Evolutionary conservation across 2,888 invertebrate genomes (phyloP).

Genomic region (Acrobasis suavella): DNA sequence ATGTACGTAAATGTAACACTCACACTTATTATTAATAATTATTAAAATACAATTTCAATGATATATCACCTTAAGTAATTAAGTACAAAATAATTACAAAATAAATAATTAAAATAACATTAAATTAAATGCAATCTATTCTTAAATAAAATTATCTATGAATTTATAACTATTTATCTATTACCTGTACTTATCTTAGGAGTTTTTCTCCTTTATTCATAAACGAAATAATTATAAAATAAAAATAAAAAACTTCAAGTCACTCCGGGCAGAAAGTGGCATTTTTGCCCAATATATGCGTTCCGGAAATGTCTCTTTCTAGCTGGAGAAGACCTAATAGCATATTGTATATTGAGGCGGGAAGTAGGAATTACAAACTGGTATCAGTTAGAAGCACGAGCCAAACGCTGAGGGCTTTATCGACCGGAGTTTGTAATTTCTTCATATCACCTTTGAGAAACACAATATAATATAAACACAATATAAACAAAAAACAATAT

Average conservation of each 20-base stretch:
- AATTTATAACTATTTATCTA: constrained; percentile 1
- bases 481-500: too few species aligned
- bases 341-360: too few species aligned
- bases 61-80: constrained; percentile 28
- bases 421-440: too few species aligned
- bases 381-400: too few species aligned
- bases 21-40: constrained; percentile 32
- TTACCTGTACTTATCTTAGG: constrained; percentile 2
- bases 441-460: too few species aligned
- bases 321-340: too few species aligned
- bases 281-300: too few species aligned
- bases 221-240: not conserved
- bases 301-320: too few species aligned
- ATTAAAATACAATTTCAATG: constrained; percentile 17
- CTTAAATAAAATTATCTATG: constrained; percentile 15
- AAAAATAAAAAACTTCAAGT: not conserved
- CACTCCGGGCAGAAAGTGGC: too few species aligned
- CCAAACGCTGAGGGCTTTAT: too few species aligned
- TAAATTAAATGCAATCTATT: constrained; percentile 30
- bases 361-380: too few species aligned
- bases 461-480: not conserved
- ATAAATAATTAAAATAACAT: constrained; percentile 25
- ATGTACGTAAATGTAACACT: constrained; percentile 34
- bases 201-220: not conserved
- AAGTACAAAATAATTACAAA: constrained; percentile 32